These are phyloP conservation scores for Corvus hawaiiensis DNA, from an alignment of 2,113 vertebrate genomes.

Conservation along the genomic window DNA sequence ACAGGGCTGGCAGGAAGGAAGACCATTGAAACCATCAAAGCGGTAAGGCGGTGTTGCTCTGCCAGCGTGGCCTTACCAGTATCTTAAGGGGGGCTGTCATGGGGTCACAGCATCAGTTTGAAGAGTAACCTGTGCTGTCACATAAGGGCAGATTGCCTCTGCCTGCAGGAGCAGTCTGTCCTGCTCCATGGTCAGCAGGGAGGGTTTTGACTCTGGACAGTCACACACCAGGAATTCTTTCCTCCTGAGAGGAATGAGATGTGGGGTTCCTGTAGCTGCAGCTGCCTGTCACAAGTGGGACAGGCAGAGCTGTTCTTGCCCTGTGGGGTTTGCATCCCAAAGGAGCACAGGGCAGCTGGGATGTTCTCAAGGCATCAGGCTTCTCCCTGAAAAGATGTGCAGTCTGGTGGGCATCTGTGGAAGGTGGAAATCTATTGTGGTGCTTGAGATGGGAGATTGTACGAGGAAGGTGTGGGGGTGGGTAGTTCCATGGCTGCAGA, in stretches of 20 bases:
- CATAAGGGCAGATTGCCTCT: not conserved
- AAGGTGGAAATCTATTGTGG: not conserved
- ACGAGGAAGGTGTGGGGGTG: not conserved
- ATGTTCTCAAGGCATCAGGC: not conserved
- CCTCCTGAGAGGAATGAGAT: not conserved
- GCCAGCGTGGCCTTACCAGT: rapidly evolving
- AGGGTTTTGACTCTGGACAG: not conserved
- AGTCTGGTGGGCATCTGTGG: not conserved
- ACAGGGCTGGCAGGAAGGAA: conserved; percentile 88
- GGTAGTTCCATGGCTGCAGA: not conserved
- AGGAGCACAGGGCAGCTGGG: not conserved
- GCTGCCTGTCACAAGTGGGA: not conserved
- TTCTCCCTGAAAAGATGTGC: not conserved
- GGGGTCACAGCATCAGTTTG: not conserved
- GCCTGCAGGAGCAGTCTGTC: not conserved
- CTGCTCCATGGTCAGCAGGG: not conserved
- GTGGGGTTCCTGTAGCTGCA: not conserved
- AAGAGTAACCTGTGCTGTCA: not conserved
- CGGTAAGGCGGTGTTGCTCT: conserved; percentile 75
- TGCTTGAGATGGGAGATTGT: not conserved
- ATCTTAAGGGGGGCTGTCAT: not conserved
- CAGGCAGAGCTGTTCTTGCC: not conserved
- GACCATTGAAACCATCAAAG: conserved; percentile 93
- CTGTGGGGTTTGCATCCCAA: not conserved
- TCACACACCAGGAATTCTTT: not conserved